Evolutionary conservation across 2,797 vertebrate species (phyloP).

Genomic region (Manis pentadactyla): DNA sequence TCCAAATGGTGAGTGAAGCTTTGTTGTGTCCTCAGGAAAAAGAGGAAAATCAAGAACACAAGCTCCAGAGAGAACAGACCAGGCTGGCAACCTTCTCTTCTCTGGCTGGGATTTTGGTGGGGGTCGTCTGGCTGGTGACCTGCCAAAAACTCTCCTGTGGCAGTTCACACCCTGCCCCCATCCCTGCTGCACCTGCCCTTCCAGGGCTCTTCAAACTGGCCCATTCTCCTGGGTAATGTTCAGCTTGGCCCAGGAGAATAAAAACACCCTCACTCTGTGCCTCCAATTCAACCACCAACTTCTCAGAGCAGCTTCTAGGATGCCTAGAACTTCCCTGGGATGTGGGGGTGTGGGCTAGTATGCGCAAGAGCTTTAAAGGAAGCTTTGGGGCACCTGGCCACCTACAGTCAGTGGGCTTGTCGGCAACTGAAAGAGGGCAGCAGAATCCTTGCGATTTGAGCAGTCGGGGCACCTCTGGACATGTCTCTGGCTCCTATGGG

Average conservation of each 20-base stretch:
- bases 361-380: background rate
- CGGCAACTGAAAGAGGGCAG: background rate
- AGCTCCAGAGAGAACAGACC: background rate
- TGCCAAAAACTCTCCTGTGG: rapidly evolving
- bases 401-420: background rate
- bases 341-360: background rate
- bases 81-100: background rate
- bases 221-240: background rate
- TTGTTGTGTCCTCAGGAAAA: background rate
- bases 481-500: background rate
- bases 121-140: background rate
- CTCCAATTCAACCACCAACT: background rate
- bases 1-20: background rate
- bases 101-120: background rate
- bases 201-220: background rate
- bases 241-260: background rate
- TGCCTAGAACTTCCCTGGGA: background rate
- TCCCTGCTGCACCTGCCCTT: too few species aligned
- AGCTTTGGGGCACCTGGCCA: background rate
- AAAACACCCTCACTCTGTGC: background rate
- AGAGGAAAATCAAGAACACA: background rate
- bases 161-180: background rate
- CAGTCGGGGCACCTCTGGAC: background rate
- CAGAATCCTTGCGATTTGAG: background rate
- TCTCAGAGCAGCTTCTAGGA: background rate